Percentiles rank a stretch among this genome's conserved stretches.
Conservation (phyloP, 1,140 invertebrate genomes). For the Sarcophaga peregrina region DNA sequence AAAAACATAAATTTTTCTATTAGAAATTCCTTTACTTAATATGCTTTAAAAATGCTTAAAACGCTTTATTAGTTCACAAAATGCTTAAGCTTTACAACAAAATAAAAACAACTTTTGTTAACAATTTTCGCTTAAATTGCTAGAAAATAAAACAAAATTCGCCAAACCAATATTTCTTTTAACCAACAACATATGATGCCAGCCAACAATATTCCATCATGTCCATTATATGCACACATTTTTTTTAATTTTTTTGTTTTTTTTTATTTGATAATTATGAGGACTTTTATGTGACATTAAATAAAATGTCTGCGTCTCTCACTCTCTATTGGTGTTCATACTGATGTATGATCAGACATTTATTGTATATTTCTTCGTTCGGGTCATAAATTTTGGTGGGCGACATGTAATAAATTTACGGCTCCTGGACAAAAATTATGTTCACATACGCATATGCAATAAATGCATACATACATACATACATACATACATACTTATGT, state of each 20-base stretch:
- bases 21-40: too few relatives aligned
- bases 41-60: too few relatives aligned
- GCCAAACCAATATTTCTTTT: too few relatives aligned
- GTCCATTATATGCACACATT: too few relatives aligned
- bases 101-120: too few relatives aligned
- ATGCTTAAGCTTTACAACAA: too few relatives aligned
- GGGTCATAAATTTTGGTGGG: slow-evolving; percentile 30
- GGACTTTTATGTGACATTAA: slow-evolving; percentile 9
- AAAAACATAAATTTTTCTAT: too few relatives aligned
- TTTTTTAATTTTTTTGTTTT: not conserved
- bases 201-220: not conserved
- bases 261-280: not conserved
- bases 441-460: slow-evolving; percentile 27
- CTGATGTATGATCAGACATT: not conserved
- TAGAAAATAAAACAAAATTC: too few relatives aligned
- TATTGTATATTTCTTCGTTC: not conserved
- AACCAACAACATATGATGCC: not conserved
- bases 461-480: not conserved
- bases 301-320: not conserved
- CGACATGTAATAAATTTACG: slow-evolving; percentile 36
- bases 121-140: too few relatives aligned
- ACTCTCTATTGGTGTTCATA: not conserved
- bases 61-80: too few relatives aligned
- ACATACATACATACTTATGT: too few relatives aligned
- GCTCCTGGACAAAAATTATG: slow-evolving; percentile 36